Evolutionary conservation across 2,888 invertebrate species (phyloP), one percentile per base, ranked within the genome.

Genomic region (Dioctria linearis): DNA sequence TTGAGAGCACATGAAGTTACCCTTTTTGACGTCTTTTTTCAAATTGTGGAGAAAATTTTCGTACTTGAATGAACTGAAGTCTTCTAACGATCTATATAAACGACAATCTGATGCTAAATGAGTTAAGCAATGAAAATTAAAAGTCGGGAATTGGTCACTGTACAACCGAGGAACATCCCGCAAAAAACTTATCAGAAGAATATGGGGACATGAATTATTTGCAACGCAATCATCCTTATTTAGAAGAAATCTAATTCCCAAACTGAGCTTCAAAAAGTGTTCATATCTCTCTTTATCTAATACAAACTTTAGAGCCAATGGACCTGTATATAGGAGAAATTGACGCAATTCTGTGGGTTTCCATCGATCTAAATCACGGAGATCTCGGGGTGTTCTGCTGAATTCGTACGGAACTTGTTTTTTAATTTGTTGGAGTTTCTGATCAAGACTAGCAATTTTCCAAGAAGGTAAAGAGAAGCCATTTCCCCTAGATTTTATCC

Each of bases 241-340:
- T 61, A 71, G 46, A 3, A 83, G 63, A 49, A 83, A 80, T 37
- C 80, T 39, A 40, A 83, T 83, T 39, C 63, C 83, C 54, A 76
- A 51, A 79, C 80, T 81, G 9, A 84, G 61, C 13, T 78, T 65
- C 71, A 84, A 65, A 79, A 84, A 84, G 82, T 84, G 83, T 3
- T 69, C 61, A 82, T 84, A 84, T 13, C 67, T 67, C 5, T 69
- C 80, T 51, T 42, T 8, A 65, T 65, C 42, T 9, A 80, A 75
- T 11, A 75, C 49, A 54, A 42, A 11, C 9, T 49, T 54, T n/a
- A 80, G 65, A 5, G 63, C 25, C 11, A 66, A 51, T 9, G 80
- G 80, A 9, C 80, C 75, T 5, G 80, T 80, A 63, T 80, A 80
- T 3, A 80, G 11, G 6, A 80, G n/a, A 75, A 80, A 80, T 54